These are phyloP conservation scores for Lophius piscatorius DNA, from an alignment of 2,113 vertebrate genomes.

Conservation along the genomic window DNA sequence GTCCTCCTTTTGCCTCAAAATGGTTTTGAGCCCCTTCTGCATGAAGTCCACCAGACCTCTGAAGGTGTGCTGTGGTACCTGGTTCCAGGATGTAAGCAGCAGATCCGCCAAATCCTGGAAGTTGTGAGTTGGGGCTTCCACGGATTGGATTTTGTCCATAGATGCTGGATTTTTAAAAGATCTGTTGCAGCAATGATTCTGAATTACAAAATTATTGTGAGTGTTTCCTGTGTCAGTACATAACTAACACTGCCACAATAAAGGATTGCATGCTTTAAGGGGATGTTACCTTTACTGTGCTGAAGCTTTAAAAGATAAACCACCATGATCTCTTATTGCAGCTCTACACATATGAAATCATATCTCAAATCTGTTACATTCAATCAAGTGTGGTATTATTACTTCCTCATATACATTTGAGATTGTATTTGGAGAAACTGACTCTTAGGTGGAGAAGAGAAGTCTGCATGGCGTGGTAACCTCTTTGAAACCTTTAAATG, in stretches of 20 bases:
- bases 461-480: background rate
- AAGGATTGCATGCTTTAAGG: background rate
- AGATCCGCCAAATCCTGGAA: too few relatives aligned
- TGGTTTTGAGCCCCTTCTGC: too few relatives aligned
- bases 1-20: too few relatives aligned
- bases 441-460: background rate
- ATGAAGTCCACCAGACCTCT: too few relatives aligned
- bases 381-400: background rate
- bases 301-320: background rate
- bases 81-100: too few relatives aligned
- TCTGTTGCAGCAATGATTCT: background rate
- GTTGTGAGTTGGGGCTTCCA: too few relatives aligned
- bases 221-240: conserved; percentile 1
- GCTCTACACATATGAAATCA: background rate
- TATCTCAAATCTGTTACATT: background rate
- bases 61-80: too few relatives aligned
- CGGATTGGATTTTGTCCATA: too few relatives aligned
- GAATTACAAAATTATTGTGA: too few relatives aligned
- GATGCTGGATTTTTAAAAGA: too few relatives aligned
- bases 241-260: background rate
- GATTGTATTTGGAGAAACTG: background rate
- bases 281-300: background rate
- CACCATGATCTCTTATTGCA: too few relatives aligned
- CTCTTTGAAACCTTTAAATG: background rate
- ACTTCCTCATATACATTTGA: background rate